phyloP scores from a whole-genome alignment of 1,140 invertebrate species.

The Drosophila repleta region DNA sequence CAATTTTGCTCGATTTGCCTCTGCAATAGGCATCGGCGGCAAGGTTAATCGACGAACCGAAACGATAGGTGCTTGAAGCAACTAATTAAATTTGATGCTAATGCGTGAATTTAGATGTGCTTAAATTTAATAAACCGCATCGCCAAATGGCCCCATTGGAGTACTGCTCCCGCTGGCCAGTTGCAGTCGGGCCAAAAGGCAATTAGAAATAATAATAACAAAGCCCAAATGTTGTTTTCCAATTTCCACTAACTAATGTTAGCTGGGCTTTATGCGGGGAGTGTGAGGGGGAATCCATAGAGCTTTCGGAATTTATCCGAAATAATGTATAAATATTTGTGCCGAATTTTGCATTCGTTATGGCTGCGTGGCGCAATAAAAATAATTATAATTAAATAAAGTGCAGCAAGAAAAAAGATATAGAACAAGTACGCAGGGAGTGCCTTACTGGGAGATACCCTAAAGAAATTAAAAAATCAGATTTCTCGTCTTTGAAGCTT shows the following conservation, averaged over 20 bases:
- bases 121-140: conserved; percentile 42
- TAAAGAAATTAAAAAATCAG: no score
- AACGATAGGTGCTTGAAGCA: conserved; percentile 8
- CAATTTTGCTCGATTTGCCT: background rate
- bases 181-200: conserved; percentile 40
- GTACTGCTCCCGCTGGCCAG: conserved; percentile 13
- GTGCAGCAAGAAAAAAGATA: conserved; percentile 24
- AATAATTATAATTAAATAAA: conserved; percentile 59
- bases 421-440: no score
- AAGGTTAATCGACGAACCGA: conserved; percentile 4
- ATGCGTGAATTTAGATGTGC: conserved; percentile 52
- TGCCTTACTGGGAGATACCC: no score
- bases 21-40: no score
- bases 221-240: conserved; percentile 47
- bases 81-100: conserved; percentile 56
- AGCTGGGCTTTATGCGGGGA: conserved; percentile 17
- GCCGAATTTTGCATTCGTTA: conserved; percentile 21
- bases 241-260: conserved; percentile 57
- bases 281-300: background rate
- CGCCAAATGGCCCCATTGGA: conserved; percentile 22
- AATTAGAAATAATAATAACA: conserved; percentile 79
- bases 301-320: background rate
- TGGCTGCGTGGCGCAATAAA: background rate
- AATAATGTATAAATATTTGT: conserved; percentile 7
- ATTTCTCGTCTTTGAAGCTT: no score